phyloP scores from a whole-genome alignment of 1,140 invertebrate genomes.

The Archivesica marissinica region DNA sequence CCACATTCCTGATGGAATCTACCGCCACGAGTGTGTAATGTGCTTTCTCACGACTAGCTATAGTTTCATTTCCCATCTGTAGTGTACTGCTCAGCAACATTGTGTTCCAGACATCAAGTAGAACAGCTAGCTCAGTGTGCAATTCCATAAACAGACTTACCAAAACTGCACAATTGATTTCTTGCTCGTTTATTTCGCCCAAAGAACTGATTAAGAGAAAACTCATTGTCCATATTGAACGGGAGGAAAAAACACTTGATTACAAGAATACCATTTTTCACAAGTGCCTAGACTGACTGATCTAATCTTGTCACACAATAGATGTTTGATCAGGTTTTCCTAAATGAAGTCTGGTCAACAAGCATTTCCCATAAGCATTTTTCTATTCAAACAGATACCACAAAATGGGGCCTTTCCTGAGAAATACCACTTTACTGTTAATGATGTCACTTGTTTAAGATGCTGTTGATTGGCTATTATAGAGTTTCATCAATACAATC shows the following conservation, averaged over 20 bases:
- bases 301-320: background rate
- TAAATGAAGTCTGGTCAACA: background rate
- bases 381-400: background rate
- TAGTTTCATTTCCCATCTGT: no score
- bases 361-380: background rate
- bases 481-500: no score
- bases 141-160: background rate
- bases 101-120: no score
- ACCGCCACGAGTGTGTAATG: no score
- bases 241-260: background rate
- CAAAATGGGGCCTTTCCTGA: no score
- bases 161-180: conserved; percentile 11
- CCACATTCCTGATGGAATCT: no score
- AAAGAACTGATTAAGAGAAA: conserved; percentile 8
- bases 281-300: background rate
- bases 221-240: background rate
- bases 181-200: background rate
- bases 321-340: background rate
- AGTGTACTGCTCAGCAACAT: no score
- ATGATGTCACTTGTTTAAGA: no score
- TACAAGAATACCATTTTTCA: background rate
- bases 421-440: no score
- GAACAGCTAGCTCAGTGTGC: no score
- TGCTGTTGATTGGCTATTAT: no score
- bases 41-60: no score